phyloP scores from a whole-genome alignment of 2,888 invertebrate species.

The Litoditis marina region DNA sequence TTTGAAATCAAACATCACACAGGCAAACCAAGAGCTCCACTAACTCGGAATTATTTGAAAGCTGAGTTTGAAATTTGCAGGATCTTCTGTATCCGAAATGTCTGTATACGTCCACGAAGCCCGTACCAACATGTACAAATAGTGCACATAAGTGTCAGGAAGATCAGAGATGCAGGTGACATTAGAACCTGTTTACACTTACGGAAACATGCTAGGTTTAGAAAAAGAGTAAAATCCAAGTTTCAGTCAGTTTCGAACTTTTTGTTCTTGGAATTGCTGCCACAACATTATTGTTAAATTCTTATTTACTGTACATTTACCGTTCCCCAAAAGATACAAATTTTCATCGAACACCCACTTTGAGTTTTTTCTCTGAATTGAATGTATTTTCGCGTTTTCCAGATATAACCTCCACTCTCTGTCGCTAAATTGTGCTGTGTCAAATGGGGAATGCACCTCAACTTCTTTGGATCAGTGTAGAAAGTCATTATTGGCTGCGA shows the following conservation, averaged over 20 bases:
- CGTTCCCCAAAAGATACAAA: too few relatives aligned
- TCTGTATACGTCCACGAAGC: slow-evolving; percentile 37
- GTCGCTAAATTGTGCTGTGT: slow-evolving; percentile 26
- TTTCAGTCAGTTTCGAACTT: neutral
- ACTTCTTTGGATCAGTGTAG: slow-evolving; percentile 30
- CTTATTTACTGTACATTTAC: too few relatives aligned
- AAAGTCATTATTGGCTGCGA: slow-evolving; percentile 26
- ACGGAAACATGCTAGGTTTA: too few relatives aligned
- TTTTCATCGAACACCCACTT: too few relatives aligned
- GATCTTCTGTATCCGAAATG: slow-evolving; percentile 55
- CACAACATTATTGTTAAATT: too few relatives aligned
- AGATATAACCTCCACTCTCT: too few relatives aligned
- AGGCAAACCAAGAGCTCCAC: too few relatives aligned
- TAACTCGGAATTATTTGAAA: too few relatives aligned
- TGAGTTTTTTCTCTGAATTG: neutral
- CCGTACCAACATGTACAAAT: slow-evolving; percentile 39
- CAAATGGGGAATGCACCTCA: slow-evolving; percentile 28
- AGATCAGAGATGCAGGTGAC: slow-evolving; percentile 44
- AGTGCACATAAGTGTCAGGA: slow-evolving; percentile 38
- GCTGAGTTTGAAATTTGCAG: too few relatives aligned
- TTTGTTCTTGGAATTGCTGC: too few relatives aligned
- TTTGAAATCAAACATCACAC: too few relatives aligned
- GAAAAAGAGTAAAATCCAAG: neutral
- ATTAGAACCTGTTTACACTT: neutral
- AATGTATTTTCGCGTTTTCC: slow-evolving; percentile 18